Conservation (phyloP, 2,888 invertebrate genomes). For the Aphodius sticticus region DNA sequence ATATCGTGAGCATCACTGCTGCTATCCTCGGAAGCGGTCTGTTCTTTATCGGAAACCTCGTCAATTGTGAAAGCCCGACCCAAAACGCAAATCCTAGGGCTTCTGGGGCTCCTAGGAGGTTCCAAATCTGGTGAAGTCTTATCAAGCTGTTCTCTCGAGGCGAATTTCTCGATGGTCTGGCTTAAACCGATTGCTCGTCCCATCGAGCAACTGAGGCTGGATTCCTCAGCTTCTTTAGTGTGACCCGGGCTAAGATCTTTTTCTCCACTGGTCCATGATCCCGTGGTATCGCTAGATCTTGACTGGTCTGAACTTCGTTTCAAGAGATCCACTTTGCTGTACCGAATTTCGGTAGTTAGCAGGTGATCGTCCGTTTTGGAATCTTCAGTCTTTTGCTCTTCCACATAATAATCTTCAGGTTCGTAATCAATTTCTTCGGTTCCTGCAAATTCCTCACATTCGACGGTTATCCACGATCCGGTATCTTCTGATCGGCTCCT, state of each 20-base stretch:
- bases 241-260: constrained; percentile 70
- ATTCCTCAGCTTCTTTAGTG: constrained; percentile 74
- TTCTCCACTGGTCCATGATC: constrained; percentile 82
- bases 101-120: constrained; percentile 56
- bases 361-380: constrained; percentile 52
- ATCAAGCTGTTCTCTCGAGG: constrained; percentile 69
- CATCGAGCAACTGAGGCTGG: constrained; percentile 80
- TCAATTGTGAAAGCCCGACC: constrained; percentile 61
- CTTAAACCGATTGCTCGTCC: constrained; percentile 81
- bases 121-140: constrained; percentile 53
- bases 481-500: constrained; percentile 74
- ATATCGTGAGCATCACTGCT: constrained; percentile 51
- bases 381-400: constrained; percentile 44
- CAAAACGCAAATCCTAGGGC: constrained; percentile 57
- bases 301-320: constrained; percentile 79
- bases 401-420: constrained; percentile 53
- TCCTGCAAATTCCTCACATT: constrained; percentile 72
- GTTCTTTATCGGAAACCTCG: constrained; percentile 52
- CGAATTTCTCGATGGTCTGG: constrained; percentile 73
- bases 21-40: constrained; percentile 52
- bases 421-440: constrained; percentile 68
- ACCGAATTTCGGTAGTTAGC: constrained; percentile 62
- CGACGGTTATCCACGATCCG: constrained; percentile 72
- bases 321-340: constrained; percentile 63
- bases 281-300: constrained; percentile 77